Conservation (phyloP, 2,113 vertebrate genomes). For the Monopterus albus region DNA sequence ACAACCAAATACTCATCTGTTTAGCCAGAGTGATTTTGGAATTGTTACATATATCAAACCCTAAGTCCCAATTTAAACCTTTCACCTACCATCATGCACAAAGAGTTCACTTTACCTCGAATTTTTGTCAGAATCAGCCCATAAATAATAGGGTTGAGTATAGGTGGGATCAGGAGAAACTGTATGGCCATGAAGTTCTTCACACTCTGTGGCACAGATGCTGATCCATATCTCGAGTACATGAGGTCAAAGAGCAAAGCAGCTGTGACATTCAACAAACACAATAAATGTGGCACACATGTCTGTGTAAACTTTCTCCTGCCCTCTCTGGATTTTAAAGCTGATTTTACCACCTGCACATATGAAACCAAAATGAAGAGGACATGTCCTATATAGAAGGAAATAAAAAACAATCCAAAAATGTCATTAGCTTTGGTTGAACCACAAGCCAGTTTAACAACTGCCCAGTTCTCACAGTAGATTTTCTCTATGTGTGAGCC, state of each 20-base stretch:
- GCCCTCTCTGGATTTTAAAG: slow-evolving; percentile 34
- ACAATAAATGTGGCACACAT: slow-evolving; percentile 54
- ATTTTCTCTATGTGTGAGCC: slow-evolving; percentile 47
- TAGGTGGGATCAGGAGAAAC: slow-evolving; percentile 50
- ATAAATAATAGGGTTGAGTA: slow-evolving; percentile 67
- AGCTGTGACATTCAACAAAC: slow-evolving; percentile 29
- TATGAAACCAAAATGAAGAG: slow-evolving; percentile 50
- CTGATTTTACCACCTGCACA: slow-evolving; percentile 26
- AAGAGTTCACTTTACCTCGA: too few species aligned
- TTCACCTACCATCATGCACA: too few species aligned
- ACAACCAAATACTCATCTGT: too few species aligned
- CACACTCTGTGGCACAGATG: slow-evolving; percentile 25
- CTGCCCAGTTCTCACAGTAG: too few species aligned
- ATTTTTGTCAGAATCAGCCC: too few species aligned
- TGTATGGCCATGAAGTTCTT: slow-evolving; percentile 66
- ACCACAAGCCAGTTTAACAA: slow-evolving; percentile 38
- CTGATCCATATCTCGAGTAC: slow-evolving; percentile 51
- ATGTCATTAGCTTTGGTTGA: neutral
- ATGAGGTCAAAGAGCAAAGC: slow-evolving; percentile 57
- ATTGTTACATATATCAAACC: too few species aligned
- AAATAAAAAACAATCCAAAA: slow-evolving; percentile 3
- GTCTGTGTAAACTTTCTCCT: slow-evolving; percentile 57
- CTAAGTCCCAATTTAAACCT: too few species aligned
- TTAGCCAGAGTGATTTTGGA: too few species aligned
- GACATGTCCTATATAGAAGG: slow-evolving; percentile 35